Evolutionary conservation across 2,888 invertebrate species (phyloP), one percentile per base, ranked within the genome.

Genomic region (Euplagia quadripunctaria): DNA sequence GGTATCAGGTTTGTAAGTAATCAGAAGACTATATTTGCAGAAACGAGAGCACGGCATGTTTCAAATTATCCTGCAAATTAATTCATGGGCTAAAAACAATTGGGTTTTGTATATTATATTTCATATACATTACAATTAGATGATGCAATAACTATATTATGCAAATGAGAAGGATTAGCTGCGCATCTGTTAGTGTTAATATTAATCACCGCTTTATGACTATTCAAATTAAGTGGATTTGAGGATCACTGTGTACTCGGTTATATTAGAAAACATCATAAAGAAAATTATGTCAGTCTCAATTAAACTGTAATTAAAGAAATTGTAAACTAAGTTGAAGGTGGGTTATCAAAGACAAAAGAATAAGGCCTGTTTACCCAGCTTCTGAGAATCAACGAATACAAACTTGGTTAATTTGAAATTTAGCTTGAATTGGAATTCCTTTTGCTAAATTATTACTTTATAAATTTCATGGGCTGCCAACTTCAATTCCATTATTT

Each of bases 121-220:
- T 6, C 16, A 41, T 51, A 17, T 41, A 66, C 70, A 63, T 55
- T 70, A 78, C 61, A 72, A 73, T 58, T 31, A 58, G 42, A 16
- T 72, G 58, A 41, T 64, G 51, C 58, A 76, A 68, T 70, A 64
- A 49, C 52, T 9, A 64, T 74, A 55, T 61, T 17, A 80, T 80
- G 80, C 74, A 80, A 80, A 80, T 82, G 69, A 46, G 43, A 82
- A 76, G 82, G 82, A 68, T 64, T 42, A 58, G n/a, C 17, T 67
- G 49, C 72, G 55, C 73, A 79, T 82, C 82, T 81, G 82, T 76
- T 79, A 67, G 71, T 65, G 64, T 71, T 52, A 65, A 80, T 79
- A 81, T 82, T 80, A 81, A 72, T 80, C 67, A 64, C 68, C 41
- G 71, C 71, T 82, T 81, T 82, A 82, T 80, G 79, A 79, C 70